Evolutionary conservation across 2,113 vertebrate genomes (phyloP), one percentile per base, ranked within the genome.

Genomic region (Pao palembangensis): DNA sequence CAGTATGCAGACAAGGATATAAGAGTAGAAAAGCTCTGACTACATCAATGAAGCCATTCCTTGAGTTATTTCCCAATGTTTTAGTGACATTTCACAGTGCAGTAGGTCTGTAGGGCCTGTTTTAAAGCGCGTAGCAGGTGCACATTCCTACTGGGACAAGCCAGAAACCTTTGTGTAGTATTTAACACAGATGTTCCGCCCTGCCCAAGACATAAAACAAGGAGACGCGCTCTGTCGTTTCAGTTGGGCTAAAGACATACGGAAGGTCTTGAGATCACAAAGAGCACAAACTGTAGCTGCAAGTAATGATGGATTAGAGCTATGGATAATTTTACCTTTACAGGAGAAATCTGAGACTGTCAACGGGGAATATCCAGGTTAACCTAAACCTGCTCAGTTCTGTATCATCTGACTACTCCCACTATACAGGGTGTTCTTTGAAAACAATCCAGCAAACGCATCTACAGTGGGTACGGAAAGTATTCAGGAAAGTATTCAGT

Each of bases 131-230:
- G 41, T 14, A 62, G 80, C 87, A 90, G 87, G 84, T 88, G 87
- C 77, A 44, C 84, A 85, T 89, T 88, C 85, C 83, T 67, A 25
- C 16, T 46, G 56, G 69, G 65, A 81, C 38, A 17, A 65, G 70
- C 66, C 64, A 70, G 76, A 58, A 71, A 78, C 63, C 62, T 73
- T 75, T 57, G 66, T 77, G 69, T 67, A 67, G 51, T 68, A 73
- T 76, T 75, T 62, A 80, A 80, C 64, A 58, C 69, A 68, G 68
- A 87, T 81, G 79, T 85, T 84, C 75, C 55, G 67, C 53, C 51
- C 78, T 87, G 75, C 77, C 66, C 71, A 61, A 75, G 69, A 73
- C 59, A 62, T 71, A 78, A 49, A 49, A 56, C 58, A 60, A 58
- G 79, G 73, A 59, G 71, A 79, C 58, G 73, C 78, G 58, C 69